Evolutionary conservation across 2,113 vertebrate genomes (phyloP), one percentile per base, ranked within the genome.

Genomic region (Tachycineta bicolor): DNA sequence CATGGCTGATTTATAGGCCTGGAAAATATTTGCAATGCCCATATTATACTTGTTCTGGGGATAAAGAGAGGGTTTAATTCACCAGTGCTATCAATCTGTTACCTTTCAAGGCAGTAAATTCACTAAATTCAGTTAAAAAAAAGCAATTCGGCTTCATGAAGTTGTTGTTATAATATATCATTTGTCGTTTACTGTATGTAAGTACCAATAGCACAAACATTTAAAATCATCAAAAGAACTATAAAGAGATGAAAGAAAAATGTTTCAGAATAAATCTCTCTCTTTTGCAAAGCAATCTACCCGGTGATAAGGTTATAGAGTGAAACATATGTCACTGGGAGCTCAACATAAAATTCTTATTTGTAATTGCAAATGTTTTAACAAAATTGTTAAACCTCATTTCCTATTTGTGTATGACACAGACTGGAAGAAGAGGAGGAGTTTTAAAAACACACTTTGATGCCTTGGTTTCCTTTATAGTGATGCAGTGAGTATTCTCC

Each of bases 101-200:
- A 88, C 96, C 97, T 97, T 97, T 97, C 95, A 94, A 96, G 88
- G 88, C 89, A 96, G 92, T 93, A 96, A 94, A 97, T 97, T 92
- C 95, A 86, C 91, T 84, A 96, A 94, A 83, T 86, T 94, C 90
- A 83, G 95, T 92, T 84, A 95, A 97, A 92, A 56, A 58, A 82
- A 97, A 96, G 91, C 90, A 96, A 97, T 97, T 97, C 97, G 92
- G 92, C 93, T 97, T 97, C 93, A 56, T 75, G 91, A 29, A 92
- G 91, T 71, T 84, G 96, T 92, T 90, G 86, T 89, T 90, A 80
- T 92, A 97, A 97, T 97, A 96, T 90, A 96, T 97, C 94, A 97
- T 96, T 97, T 96, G 95, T 98, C 90, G 92, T 97, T 96, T 97
- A 94, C 65, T 95, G 62, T 75, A 94, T 96, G 89, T 97, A 97